Conservation (phyloP, 2,888 invertebrate species). For the Watsonalla binaria region DNA sequence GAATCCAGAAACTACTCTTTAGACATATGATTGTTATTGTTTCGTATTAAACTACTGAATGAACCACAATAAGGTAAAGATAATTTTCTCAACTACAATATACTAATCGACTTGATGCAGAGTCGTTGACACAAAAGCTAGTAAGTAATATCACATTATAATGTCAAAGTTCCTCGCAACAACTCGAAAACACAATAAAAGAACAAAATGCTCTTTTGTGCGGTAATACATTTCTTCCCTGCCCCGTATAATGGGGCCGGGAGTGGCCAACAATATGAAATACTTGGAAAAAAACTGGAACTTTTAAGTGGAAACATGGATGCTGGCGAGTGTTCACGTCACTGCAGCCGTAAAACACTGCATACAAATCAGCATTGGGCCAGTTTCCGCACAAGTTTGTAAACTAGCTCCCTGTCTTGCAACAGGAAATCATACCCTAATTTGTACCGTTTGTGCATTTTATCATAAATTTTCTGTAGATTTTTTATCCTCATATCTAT, state of each 20-base stretch:
- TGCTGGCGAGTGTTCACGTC: constrained; percentile 34
- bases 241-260: constrained; percentile 22
- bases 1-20: too few relatives aligned
- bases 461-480: too few relatives aligned
- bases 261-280: constrained; percentile 32
- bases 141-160: neutral
- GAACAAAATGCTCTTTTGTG: constrained; percentile 23
- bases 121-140: too few relatives aligned
- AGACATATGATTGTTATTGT: too few relatives aligned
- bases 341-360: constrained; percentile 36
- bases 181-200: constrained; percentile 12
- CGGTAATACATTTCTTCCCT: constrained; percentile 30
- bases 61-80: too few relatives aligned
- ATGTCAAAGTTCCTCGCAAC: neutral
- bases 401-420: neutral
- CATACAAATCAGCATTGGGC: constrained; percentile 53
- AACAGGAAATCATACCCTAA: neutral
- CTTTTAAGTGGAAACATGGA: constrained; percentile 41
- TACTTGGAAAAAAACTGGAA: constrained; percentile 35
- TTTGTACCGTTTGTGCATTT: too few relatives aligned
- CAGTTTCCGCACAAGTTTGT: constrained; percentile 41
- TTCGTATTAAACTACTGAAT: too few relatives aligned
- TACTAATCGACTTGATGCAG: too few relatives aligned
- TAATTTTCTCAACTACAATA: too few relatives aligned
- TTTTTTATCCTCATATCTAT: too few relatives aligned